Evolutionary conservation across 2,888 invertebrate species (phyloP), one percentile per base, ranked within the genome.

Genomic region (Serrognathus titanus): DNA sequence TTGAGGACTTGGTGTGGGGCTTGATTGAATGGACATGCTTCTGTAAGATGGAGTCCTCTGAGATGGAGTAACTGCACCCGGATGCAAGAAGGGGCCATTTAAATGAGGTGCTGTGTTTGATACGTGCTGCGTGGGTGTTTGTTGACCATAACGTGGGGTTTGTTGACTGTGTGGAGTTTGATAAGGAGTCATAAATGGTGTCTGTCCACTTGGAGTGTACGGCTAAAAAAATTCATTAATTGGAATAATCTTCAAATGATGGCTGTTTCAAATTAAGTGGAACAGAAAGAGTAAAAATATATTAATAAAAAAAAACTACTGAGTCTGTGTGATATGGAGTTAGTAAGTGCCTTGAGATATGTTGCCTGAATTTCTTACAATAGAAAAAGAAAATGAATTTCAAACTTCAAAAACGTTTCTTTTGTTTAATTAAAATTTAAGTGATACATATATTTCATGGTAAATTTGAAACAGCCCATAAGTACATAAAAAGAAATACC

Each of bases 141-240:
- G 76, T 47, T 76, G 76, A 1, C 79, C 82, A 63, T 86, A 83
- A 9, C 89, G 83, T 0, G 92, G 90, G 4, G 91, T 88, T 57
- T 85, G 84, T 12, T 84, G 82, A 35, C 83, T 79, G 66, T 85
- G 84, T 0, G 89, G 87, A 1, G 90, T 88, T 62, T 88, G 87
- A 72, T 90, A 94, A 1, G 95, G 95, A 0, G 95, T 95, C 89
- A 96, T 92, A 79, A 93, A 93, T 0, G 95, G 94, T 0, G 96
- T 96, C 75, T 93, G 94, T 0, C 93, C 92, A 51, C 92, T 93
- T 1, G 94, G 94, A 16, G 94, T 94, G 75, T 94, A 94, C 0
- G 94, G 94, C 70, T 80, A 62, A 12, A 71, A 69, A 62, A 54
- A 48, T 40, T 12, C 16, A 7, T n/a, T 37, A 8, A 16, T 1